phyloP scores from a whole-genome alignment of 92 coral and sea anemone genomes.

The Epizoanthus illoricatus region DNA sequence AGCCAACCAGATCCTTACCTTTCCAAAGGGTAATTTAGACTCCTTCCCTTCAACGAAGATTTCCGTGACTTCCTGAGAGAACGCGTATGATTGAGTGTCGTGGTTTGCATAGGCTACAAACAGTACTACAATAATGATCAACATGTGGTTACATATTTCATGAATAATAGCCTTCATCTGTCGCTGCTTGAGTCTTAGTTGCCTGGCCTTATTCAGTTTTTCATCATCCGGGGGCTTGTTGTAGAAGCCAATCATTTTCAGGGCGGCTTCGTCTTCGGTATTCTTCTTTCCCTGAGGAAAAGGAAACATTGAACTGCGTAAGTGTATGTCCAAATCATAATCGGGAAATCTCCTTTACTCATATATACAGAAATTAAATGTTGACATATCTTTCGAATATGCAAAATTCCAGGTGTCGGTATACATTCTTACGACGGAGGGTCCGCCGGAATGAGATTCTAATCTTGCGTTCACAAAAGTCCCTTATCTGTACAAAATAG shows the following conservation, averaged over 20 bases:
- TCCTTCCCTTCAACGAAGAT: constrained; percentile 57
- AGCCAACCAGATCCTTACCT: constrained; percentile 43
- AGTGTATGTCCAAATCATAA: too few species aligned
- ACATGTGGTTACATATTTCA: constrained; percentile 71
- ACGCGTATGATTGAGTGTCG: constrained; percentile 63
- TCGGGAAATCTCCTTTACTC: too few species aligned
- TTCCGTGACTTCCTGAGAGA: constrained; percentile 62
- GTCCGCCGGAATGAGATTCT: too few species aligned
- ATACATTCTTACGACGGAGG: too few species aligned
- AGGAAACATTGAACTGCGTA: neutral
- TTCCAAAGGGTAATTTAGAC: constrained; percentile 31
- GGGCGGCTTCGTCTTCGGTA: constrained; percentile 28
- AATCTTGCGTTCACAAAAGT: too few species aligned
- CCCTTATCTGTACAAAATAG: too few species aligned
- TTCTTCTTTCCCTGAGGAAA: constrained; percentile 45
- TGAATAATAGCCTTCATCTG: constrained; percentile 81
- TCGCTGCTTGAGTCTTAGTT: constrained; percentile 74
- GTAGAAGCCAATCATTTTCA: constrained; percentile 39
- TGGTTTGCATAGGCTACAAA: constrained; percentile 92
- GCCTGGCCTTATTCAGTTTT: constrained; percentile 73
- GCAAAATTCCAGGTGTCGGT: too few species aligned
- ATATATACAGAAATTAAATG: too few species aligned
- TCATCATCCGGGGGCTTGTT: constrained; percentile 79
- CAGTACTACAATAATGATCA: constrained; percentile 72
- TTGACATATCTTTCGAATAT: too few species aligned